Percentiles rank a stretch among this genome's conserved stretches.
Evolutionary conservation across 2,888 invertebrate genomes (phyloP).

Genomic region (Volucella bombylans): DNA sequence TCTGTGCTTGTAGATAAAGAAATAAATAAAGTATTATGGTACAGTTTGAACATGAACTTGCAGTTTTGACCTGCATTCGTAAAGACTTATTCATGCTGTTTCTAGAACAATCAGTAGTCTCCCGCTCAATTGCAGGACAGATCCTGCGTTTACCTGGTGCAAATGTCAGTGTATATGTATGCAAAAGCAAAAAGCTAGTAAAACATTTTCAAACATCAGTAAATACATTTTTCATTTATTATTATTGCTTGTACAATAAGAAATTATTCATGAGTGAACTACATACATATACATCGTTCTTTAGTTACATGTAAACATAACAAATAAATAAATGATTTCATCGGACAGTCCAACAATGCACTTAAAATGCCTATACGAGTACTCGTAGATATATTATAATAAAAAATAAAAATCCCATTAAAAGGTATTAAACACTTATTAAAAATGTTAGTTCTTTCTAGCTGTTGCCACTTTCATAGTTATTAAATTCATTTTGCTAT

Average conservation of each 20-base stretch:
- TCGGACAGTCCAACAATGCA: slow-evolving; percentile 63
- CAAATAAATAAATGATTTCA: slow-evolving; percentile 44
- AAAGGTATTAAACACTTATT: slow-evolving; percentile 41
- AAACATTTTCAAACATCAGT: slow-evolving; percentile 17
- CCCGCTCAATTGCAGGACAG: no score
- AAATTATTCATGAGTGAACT: slow-evolving; percentile 49
- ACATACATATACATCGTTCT: slow-evolving; percentile 45
- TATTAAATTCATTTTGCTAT: slow-evolving; percentile 10
- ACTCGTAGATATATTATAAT: slow-evolving; percentile 2
- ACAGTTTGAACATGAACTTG: no score
- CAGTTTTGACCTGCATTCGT: no score
- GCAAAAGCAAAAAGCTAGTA: neutral
- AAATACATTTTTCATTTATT: slow-evolving; percentile 64
- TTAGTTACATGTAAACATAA: slow-evolving; percentile 40
- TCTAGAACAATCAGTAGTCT: no score
- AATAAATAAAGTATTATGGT: no score
- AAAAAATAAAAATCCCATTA: slow-evolving; percentile 36
- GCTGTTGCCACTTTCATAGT: neutral
- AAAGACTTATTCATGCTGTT: no score
- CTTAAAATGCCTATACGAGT: slow-evolving; percentile 39
- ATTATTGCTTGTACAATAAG: slow-evolving; percentile 62
- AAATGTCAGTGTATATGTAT: no score
- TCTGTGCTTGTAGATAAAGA: no score
- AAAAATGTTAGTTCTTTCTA: neutral
- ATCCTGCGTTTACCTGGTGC: no score